A percentile compares a stretch with the other conserved stretches of the same genome.
These are phyloP conservation scores for Thalpophila matura DNA, from an alignment of 2,888 invertebrate genomes.

Conservation along the genomic window DNA sequence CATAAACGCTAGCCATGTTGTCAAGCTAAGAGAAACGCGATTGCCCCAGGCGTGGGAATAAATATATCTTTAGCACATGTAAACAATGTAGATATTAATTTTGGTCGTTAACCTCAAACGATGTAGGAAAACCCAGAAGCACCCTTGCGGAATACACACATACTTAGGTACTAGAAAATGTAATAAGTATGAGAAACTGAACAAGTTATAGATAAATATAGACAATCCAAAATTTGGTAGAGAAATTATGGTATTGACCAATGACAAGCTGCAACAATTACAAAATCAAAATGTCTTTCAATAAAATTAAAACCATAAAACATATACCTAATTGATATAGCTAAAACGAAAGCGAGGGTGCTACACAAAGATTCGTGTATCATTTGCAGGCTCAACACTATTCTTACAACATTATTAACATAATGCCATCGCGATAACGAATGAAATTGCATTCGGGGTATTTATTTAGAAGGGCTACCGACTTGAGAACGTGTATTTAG, in stretches of 20 bases:
- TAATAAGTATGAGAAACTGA: not conserved
- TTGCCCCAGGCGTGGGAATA: slow-evolving; percentile 30
- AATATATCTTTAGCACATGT: slow-evolving; percentile 5
- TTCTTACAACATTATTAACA: slow-evolving; percentile 61
- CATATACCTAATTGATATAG: slow-evolving; percentile 37
- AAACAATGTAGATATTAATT: slow-evolving; percentile 29
- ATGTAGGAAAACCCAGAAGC: not conserved
- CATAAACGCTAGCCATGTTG: not conserved
- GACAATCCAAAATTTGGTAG: not conserved
- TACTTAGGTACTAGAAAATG: not conserved
- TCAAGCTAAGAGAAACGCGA: slow-evolving; percentile 26
- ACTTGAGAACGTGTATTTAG: slow-evolving; percentile 18
- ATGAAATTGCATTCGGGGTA: slow-evolving; percentile 54
- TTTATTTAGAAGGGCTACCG: slow-evolving; percentile 53
- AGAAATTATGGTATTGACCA: slow-evolving; percentile 11
- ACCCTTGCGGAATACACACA: not conserved
- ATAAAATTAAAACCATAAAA: slow-evolving; percentile 24
- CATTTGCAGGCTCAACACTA: slow-evolving; percentile 44
- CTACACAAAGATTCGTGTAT: slow-evolving; percentile 60
- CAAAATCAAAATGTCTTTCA: slow-evolving; percentile 4
- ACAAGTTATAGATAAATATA: not conserved
- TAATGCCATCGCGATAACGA: slow-evolving; percentile 59
- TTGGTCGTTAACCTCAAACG: slow-evolving; percentile 8
- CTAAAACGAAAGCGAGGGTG: slow-evolving; percentile 37
- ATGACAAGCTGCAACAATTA: not conserved